Evolutionary conservation across 2,888 invertebrate genomes (phyloP).

Genomic region (Notodonta ziczac): DNA sequence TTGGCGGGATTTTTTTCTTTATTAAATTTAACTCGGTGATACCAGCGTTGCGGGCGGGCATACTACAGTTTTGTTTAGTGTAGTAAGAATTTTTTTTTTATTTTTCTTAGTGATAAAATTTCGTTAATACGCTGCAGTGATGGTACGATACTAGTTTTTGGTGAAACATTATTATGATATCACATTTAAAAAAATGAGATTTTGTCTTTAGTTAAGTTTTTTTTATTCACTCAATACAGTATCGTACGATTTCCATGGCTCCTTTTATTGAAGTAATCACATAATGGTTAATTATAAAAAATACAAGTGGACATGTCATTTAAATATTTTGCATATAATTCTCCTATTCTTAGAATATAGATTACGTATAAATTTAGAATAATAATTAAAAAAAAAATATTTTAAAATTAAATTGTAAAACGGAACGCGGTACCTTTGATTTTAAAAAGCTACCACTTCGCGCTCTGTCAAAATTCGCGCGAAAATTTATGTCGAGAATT

Average conservation of each 20-base stretch:
- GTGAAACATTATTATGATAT: neutral
- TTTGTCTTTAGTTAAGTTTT: too few species aligned
- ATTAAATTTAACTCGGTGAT: neutral
- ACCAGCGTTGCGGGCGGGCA: neutral
- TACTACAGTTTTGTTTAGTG: neutral
- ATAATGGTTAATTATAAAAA: neutral
- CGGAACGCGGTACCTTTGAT: neutral
- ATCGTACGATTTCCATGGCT: neutral
- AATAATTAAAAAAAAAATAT: neutral
- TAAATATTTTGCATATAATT: neutral
- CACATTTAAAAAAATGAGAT: too few species aligned
- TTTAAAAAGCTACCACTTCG: neutral
- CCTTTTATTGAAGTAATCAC: neutral
- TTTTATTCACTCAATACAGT: neutral
- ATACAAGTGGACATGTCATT: neutral
- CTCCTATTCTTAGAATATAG: neutral
- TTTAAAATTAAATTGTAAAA: neutral
- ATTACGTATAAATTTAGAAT: neutral
- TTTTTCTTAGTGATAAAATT: neutral
- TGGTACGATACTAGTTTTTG: neutral
- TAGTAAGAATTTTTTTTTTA: neutral
- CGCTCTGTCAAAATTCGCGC: constrained; percentile 3
- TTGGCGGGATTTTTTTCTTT: too few species aligned
- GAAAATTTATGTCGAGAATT: neutral
- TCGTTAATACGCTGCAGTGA: neutral